Evolutionary conservation across 2,113 vertebrate species (phyloP).

Genomic region (Sakesphorus luctuosus): DNA sequence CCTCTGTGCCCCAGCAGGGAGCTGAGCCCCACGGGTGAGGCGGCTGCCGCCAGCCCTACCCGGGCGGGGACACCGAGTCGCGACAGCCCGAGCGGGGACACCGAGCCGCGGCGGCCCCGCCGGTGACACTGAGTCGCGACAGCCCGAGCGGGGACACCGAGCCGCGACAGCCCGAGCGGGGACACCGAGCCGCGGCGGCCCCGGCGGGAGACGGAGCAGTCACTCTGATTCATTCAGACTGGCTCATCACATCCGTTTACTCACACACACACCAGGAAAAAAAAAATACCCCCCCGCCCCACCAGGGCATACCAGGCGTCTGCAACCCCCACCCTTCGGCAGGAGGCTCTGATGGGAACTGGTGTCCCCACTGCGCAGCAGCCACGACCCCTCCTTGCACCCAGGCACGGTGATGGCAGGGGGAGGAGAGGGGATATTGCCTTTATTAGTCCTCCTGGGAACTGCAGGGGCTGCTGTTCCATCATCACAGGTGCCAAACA

Average conservation of each 20-base stretch:
- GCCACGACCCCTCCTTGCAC: not conserved
- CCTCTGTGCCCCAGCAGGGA: rapidly evolving
- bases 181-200: not conserved
- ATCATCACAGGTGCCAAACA: not conserved
- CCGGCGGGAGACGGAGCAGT: not conserved
- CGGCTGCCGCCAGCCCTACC: not conserved
- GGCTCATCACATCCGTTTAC: not conserved
- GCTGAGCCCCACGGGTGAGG: not conserved
- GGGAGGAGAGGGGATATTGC: not conserved
- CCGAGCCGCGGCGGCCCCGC: too few species aligned
- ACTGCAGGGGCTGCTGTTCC: not conserved
- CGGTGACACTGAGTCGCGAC: not conserved
- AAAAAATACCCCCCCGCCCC: not conserved
- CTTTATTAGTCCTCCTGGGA: not conserved
- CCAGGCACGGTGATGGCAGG: rapidly evolving
- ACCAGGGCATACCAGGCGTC: not conserved
- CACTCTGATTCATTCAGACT: not conserved
- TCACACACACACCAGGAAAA: not conserved
- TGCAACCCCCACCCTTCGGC: not conserved
- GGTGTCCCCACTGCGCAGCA: not conserved
- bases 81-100: not conserved
- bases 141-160: not conserved
- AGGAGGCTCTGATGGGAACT: not conserved
- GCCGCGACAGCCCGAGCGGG: too few species aligned
- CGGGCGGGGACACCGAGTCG: not conserved